Evolutionary conservation across 92 coral and sea anemone genomes (phyloP).

Genomic region (Diadumene lineata): DNA sequence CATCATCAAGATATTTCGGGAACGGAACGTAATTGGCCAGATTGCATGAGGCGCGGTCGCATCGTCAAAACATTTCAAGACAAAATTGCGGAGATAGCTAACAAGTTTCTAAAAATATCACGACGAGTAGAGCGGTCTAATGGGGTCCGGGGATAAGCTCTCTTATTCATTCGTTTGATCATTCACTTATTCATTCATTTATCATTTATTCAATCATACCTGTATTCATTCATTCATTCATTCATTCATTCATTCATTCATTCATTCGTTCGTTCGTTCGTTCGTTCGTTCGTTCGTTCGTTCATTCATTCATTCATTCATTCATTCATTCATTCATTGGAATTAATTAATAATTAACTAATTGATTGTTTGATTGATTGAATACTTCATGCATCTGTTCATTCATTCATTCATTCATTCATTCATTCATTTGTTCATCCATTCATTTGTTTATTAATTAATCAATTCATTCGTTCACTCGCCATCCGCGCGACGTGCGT

Average conservation of each 20-base stretch:
- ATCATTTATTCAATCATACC: neutral
- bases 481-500: too few species aligned
- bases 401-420: neutral
- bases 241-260: neutral
- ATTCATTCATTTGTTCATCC: neutral
- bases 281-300: neutral
- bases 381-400: neutral
- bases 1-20: too few species aligned
- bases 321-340: neutral
- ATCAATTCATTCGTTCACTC: neutral
- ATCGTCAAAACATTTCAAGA: too few species aligned
- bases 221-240: neutral
- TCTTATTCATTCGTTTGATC: neutral
- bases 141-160: too few species aligned
- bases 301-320: neutral
- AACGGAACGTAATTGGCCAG: too few species aligned
- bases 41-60: too few species aligned
- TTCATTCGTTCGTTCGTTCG: neutral
- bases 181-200: neutral
- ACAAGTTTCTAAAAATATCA: too few species aligned
- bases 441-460: neutral
- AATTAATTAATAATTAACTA: too few species aligned
- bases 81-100: too few species aligned
- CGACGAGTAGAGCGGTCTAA: too few species aligned
- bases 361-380: too few species aligned